Evolutionary conservation across 64 coral and sea anemone genomes (phyloP), one percentile per base, ranked within the genome.

Genomic region (Stichodactyla helianthus): DNA sequence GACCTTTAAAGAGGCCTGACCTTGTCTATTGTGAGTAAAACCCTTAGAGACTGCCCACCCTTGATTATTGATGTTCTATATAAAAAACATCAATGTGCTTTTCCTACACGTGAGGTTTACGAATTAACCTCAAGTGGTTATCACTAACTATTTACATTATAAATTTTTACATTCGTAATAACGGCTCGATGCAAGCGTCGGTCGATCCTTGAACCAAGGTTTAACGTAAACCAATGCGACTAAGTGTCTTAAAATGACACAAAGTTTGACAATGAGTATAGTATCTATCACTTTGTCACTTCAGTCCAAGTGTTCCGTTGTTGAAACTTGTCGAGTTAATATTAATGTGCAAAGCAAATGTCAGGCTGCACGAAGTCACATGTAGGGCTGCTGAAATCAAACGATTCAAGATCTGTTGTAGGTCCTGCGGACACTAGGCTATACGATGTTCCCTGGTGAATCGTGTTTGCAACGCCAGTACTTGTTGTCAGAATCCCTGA

Each of bases 401-500:
- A 31, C 8, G 68, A 31, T 8, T 23, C 68, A 11, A 74, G 22
- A 23, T 74, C 68, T 74, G 22, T 70, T n/a, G 5, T 5, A 7
- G 65, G n/a, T 23, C 19, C 22, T 23, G 65, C 20, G n/a, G 65
- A 70, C 5, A 10, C 19, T 20, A 44, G 35, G 35, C 19, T 74
- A 25, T 31, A 74, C 4, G 68, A 2, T 74, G 68, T 27, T 12
- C 23, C 68, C 26, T 74, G 68, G 62, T 65, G 62, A 74, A 27
- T 27, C 68, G 22, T 27, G 12, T n/a, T 8, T 4, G 68, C 10
- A 74, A 4, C 50, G 35, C 20, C 25, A 19, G 6, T 62, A 50
- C 25, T 82, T 18, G 90, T 87, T 53, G 82, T 78, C 71, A 96
- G 71, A 9, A 85, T 90, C 74, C 89, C 94, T 12, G 90, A 87